Conservation (phyloP, 2,888 invertebrate species). For the Cephus runcator region DNA sequence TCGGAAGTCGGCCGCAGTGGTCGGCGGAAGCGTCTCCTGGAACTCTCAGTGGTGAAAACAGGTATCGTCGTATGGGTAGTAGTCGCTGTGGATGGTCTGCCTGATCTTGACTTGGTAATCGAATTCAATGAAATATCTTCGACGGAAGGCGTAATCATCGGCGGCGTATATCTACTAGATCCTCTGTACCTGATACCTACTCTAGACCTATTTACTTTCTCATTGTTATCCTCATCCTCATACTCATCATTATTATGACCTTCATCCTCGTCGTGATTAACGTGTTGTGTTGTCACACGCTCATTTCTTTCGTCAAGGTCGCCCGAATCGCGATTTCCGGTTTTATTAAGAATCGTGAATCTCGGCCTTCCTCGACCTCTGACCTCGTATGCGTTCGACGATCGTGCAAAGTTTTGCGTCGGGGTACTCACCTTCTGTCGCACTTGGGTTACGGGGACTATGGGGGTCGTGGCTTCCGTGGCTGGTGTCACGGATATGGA, state of each 20-base stretch:
- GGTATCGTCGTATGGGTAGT: constrained; percentile 2
- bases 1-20: constrained; percentile 8
- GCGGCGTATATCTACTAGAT: constrained; percentile 38
- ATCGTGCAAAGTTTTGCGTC: constrained; percentile 58
- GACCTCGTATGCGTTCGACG: constrained; percentile 46
- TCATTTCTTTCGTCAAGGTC: constrained; percentile 9
- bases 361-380: constrained; percentile 38
- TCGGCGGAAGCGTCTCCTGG: constrained; percentile 20
- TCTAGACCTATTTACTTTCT: constrained; percentile 26
- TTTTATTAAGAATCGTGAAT: constrained; percentile 7
- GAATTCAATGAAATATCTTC: not conserved
- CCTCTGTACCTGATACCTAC: constrained; percentile 27
- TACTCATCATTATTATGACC: constrained; percentile 7
- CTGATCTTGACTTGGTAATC: not conserved
- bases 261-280: not conserved
- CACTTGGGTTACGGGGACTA: constrained; percentile 38
- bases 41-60: constrained; percentile 11
- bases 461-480: constrained; percentile 38
- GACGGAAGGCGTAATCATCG: constrained; percentile 16
- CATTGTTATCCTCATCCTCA: constrained; percentile 12
- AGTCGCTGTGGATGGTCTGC: constrained; percentile 10
- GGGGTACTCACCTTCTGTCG: constrained; percentile 61
- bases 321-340: constrained; percentile 9
- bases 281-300: not conserved
- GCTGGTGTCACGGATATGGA: constrained; percentile 34